Evolutionary conservation across 35 echinoderm and acorn worm species (phyloP).

Genomic region (Apostichopus californicus): DNA sequence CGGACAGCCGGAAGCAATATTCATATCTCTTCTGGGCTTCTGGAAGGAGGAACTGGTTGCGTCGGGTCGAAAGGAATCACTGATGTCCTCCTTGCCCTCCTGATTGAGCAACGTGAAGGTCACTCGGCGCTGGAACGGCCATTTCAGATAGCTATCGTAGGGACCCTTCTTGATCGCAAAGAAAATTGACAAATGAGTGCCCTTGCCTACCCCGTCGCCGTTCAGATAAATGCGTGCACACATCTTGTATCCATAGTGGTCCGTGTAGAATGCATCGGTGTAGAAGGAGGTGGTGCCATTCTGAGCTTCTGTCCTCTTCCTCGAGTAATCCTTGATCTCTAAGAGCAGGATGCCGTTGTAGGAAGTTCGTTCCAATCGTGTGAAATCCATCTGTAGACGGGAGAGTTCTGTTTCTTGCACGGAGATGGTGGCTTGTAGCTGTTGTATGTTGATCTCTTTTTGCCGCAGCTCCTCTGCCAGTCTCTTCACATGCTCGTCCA

Average conservation of each 20-base stretch:
- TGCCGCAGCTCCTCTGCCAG: neutral
- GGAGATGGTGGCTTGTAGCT: neutral
- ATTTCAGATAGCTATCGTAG: constrained; percentile 50
- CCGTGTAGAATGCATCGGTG: constrained; percentile 51
- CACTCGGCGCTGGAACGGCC: constrained; percentile 59
- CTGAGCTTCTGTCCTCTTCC: neutral
- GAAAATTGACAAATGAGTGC: constrained; percentile 57
- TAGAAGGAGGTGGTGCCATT: constrained; percentile 46
- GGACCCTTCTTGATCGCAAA: constrained; percentile 63
- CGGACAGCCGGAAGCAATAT: constrained; percentile 77
- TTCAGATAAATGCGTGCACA: constrained; percentile 63
- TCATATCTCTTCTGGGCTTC: constrained; percentile 69
- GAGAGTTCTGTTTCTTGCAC: neutral
- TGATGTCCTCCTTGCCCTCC: constrained; percentile 24
- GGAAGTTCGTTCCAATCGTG: neutral
- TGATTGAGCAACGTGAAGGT: constrained; percentile 52
- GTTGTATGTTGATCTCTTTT: neutral
- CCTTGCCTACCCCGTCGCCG: constrained; percentile 66
- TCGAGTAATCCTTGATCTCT: constrained; percentile 3
- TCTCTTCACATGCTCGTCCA: neutral
- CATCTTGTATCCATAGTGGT: constrained; percentile 57
- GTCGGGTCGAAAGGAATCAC: constrained; percentile 61
- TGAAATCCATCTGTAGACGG: neutral
- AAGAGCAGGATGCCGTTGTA: constrained; percentile 14
- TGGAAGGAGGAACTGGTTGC: constrained; percentile 52